Conservation (phyloP, 2,113 vertebrate genomes). For the Panurus biarmicus region DNA sequence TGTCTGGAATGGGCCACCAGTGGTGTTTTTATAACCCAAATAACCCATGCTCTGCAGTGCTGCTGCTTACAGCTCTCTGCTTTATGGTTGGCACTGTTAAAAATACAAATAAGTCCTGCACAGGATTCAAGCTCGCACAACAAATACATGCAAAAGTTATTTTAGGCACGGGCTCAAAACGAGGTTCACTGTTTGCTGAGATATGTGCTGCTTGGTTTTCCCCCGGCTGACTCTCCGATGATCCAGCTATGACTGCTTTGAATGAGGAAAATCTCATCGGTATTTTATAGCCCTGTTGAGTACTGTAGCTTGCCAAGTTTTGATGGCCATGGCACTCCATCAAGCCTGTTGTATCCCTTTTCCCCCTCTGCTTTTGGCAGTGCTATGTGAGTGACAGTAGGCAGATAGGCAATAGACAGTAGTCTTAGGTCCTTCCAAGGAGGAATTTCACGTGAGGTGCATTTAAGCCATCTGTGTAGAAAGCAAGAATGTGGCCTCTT, state of each 20-base stretch:
- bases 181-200: background rate
- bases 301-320: background rate
- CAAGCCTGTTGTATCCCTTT: background rate
- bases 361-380: background rate
- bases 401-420: background rate
- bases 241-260: background rate
- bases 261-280: background rate
- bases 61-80: background rate
- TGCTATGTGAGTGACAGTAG: fast-evolving
- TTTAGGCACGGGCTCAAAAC: background rate
- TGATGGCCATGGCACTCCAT: background rate
- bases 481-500: background rate
- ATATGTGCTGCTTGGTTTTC: background rate
- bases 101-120: background rate
- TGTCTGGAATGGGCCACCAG: fast-evolving
- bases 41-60: background rate
- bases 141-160: background rate
- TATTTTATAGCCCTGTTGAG: background rate
- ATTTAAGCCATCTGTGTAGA: background rate
- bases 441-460: fast-evolving
- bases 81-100: background rate
- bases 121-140: background rate
- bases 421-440: background rate
- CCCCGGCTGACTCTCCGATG: background rate
- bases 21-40: background rate